A percentile compares a stretch with the other conserved stretches of the same genome.
Evolutionary conservation across 2,113 vertebrate genomes (phyloP).

Genomic region (Ceyx margarethae): DNA sequence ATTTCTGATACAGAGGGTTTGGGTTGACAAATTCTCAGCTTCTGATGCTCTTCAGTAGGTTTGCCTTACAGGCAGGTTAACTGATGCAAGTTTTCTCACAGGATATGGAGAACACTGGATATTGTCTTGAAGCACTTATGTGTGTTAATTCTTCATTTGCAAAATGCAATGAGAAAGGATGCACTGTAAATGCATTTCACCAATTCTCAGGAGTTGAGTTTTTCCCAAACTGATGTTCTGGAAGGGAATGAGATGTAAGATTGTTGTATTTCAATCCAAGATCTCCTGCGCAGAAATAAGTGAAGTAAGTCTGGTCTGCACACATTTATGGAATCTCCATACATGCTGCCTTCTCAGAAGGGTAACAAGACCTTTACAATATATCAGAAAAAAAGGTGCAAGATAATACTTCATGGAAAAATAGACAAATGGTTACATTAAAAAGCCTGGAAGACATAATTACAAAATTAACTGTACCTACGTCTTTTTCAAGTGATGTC

Average conservation of each 20-base stretch:
- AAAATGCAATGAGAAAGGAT: not conserved
- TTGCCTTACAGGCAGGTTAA: not conserved
- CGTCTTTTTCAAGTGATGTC: not conserved
- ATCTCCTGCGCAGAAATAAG: not conserved
- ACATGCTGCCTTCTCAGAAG: not conserved
- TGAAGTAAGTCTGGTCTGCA: not conserved
- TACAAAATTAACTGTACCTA: not conserved
- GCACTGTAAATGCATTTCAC: not conserved
- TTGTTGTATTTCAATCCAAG: not conserved
- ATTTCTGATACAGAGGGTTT: not conserved
- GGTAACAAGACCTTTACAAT: not conserved
- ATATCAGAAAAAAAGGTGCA: not conserved
- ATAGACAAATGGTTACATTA: not conserved
- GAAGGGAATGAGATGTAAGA: not conserved
- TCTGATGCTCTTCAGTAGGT: not conserved
- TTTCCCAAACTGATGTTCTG: not conserved
- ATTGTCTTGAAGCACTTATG: not conserved
- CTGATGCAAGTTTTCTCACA: not conserved
- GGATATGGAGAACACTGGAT: not conserved
- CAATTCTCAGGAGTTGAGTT: not conserved
- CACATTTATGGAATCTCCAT: not conserved
- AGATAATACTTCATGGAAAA: not conserved
- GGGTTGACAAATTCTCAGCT: not conserved
- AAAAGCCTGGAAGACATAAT: not conserved
- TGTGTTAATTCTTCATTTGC: not conserved